Percentiles rank a stretch among this genome's conserved stretches.
phyloP scores from a whole-genome alignment of 1,140 invertebrate species.

The Rhyacophila brunnea region DNA sequence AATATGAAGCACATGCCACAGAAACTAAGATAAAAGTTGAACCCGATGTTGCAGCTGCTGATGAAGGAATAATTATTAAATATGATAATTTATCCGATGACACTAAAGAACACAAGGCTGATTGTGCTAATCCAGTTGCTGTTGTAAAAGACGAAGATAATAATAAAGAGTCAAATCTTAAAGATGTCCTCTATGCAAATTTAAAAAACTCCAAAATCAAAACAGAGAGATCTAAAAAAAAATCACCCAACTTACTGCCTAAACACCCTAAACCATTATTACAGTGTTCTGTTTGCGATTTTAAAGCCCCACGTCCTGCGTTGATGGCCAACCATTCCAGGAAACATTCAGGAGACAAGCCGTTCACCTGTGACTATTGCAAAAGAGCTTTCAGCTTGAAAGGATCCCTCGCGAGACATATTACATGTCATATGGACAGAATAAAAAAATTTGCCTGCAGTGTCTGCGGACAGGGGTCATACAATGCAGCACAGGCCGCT shows the following conservation, averaged over 20 bases:
- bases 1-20: neutral
- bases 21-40: neutral
- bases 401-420: conserved; percentile 49
- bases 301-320: conserved; percentile 6
- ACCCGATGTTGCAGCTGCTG: too few relatives aligned
- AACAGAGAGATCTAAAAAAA: too few relatives aligned
- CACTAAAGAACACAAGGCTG: too few relatives aligned
- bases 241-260: neutral
- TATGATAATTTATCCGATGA: too few relatives aligned
- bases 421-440: conserved; percentile 44
- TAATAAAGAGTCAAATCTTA: too few relatives aligned
- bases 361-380: conserved; percentile 55
- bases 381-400: conserved; percentile 55
- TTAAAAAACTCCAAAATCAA: too few relatives aligned
- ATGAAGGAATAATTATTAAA: conserved; percentile 3
- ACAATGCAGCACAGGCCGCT: conserved; percentile 47
- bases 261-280: neutral
- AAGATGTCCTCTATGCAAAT: too few relatives aligned
- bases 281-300: conserved; percentile 20
- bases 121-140: too few relatives aligned
- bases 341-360: conserved; percentile 55
- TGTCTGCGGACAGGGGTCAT: conserved; percentile 48
- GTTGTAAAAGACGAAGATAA: too few relatives aligned
- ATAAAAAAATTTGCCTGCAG: conserved; percentile 44
- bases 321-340: conserved; percentile 62